Evolutionary conservation across 2,113 vertebrate genomes (phyloP), one percentile per base, ranked within the genome.

Genomic region (Lepus europaeus): DNA sequence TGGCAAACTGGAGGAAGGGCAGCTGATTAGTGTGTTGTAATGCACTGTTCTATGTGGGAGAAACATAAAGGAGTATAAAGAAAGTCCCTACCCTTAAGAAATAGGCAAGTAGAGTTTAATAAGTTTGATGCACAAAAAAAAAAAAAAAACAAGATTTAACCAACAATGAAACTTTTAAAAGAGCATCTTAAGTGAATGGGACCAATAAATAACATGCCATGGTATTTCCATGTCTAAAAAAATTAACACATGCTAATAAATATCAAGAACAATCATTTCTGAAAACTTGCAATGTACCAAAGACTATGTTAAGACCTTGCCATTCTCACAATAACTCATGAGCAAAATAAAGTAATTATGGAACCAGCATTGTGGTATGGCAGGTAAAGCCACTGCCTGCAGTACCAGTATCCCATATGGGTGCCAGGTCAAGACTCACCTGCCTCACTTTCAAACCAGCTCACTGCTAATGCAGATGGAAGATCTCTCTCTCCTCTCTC

Each of bases 61-160:
- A 72, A 85, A 72, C 27, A n/a, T n/a, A 81, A 85, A 74, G 33
- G 16, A 51, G 2, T 29, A 29, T 27, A 86, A 73, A 74, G 20
- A 31, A 72, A 27, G 56, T 3, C 45, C 13, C 13, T 36, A 45
- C 9, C n/a, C n/a, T 61, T 53, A 76, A 29, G 12, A 91, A 95
- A 91, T 83, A 17, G n/a, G 63, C 5, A 31, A 31, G 17, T 12
- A 79, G 23, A 23, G 11, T 33, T 69, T 45, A 80, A 36, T 59
- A 81, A 90, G n/a, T 29, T 9, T 31, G 69, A n/a, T 8, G 14
- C 31, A n/a, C 87, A 95, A 93, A 29, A 87, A 89, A 87, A 56
- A 89, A 53, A 49, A 95, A 93, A 29, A 83, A 85, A 91, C 56
- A 89, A 53, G 36, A 80, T 13, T 51, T 23, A 68, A 36, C 5